A percentile compares a stretch with the other conserved stretches of the same genome.
These are phyloP conservation scores for Acyrthosiphon pisum DNA, from an alignment of 1,140 invertebrate species.

Conservation along the genomic window DNA sequence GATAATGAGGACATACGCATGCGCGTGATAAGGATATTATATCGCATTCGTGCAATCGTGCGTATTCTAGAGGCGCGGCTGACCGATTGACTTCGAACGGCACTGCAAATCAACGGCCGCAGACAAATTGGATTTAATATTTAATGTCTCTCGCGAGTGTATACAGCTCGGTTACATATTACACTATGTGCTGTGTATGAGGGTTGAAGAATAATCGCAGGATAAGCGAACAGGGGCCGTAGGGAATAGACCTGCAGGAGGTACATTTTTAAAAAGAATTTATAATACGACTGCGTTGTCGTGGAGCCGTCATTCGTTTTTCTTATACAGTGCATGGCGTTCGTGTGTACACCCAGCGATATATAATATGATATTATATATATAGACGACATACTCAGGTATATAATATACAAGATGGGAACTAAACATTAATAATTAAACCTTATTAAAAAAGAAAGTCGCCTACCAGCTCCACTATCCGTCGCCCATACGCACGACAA, in stretches of 20 bases:
- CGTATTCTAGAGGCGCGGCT: background rate
- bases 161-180: background rate
- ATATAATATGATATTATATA: background rate
- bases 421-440: background rate
- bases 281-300: background rate
- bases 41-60: too few species aligned
- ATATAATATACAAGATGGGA: background rate
- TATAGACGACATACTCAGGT: background rate
- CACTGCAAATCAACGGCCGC: background rate
- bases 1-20: background rate
- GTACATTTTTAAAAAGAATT: constrained; percentile 7
- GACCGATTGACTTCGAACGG: background rate
- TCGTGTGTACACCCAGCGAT: background rate
- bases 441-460: background rate
- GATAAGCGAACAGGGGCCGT: background rate
- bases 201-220: background rate
- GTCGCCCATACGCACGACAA: too few species aligned
- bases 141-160: background rate
- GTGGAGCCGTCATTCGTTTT: background rate
- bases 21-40: too few species aligned
- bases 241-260: background rate
- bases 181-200: background rate
- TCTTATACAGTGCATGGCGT: background rate
- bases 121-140: constrained; percentile 50
- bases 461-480: background rate